A percentile compares a stretch with the other conserved stretches of the same genome.
These are phyloP conservation scores for Drosophila pseudotalamancana DNA, from an alignment of 2,888 invertebrate genomes.

Conservation along the genomic window DNA sequence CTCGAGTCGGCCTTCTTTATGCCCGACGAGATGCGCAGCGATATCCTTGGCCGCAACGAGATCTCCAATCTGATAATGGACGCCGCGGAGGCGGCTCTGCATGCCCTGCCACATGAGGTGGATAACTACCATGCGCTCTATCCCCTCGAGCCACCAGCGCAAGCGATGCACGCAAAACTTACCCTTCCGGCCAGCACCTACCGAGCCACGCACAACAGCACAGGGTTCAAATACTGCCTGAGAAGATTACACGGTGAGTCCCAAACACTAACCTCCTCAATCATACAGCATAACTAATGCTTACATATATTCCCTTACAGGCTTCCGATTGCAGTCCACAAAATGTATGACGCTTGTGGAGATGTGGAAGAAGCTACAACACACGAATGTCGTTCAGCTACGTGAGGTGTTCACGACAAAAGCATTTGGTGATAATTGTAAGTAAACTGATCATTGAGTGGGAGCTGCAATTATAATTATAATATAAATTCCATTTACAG, in stretches of 20 bases:
- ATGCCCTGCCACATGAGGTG: slow-evolving; percentile 91
- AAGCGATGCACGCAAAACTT: slow-evolving; percentile 87
- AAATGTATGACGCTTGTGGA: slow-evolving; percentile 95
- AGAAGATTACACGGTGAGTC: slow-evolving; percentile 92
- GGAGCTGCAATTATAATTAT: no score
- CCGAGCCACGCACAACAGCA: slow-evolving; percentile 95
- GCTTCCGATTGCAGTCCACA: slow-evolving; percentile 91
- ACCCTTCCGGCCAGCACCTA: slow-evolving; percentile 93
- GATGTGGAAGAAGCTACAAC: slow-evolving; percentile 97
- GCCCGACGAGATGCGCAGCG: slow-evolving; percentile 90
- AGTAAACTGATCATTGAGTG: slow-evolving; percentile 84
- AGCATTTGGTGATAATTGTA: slow-evolving; percentile 98
- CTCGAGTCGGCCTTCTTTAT: slow-evolving; percentile 90
- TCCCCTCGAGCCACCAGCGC: slow-evolving; percentile 90
- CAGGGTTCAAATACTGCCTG: slow-evolving; percentile 93
- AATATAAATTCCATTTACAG: slow-evolving; percentile 82
- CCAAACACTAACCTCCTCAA: not conserved
- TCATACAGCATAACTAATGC: no score
- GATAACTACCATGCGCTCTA: slow-evolving; percentile 95
- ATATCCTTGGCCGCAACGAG: slow-evolving; percentile 84
- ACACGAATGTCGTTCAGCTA: slow-evolving; percentile 96
- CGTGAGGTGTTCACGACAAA: slow-evolving; percentile 97
- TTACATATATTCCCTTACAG: no score
- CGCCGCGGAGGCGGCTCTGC: slow-evolving; percentile 86
- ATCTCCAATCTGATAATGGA: slow-evolving; percentile 88